phyloP scores from a whole-genome alignment of 1,140 invertebrate genomes.

The Ooceraea biroi region DNA sequence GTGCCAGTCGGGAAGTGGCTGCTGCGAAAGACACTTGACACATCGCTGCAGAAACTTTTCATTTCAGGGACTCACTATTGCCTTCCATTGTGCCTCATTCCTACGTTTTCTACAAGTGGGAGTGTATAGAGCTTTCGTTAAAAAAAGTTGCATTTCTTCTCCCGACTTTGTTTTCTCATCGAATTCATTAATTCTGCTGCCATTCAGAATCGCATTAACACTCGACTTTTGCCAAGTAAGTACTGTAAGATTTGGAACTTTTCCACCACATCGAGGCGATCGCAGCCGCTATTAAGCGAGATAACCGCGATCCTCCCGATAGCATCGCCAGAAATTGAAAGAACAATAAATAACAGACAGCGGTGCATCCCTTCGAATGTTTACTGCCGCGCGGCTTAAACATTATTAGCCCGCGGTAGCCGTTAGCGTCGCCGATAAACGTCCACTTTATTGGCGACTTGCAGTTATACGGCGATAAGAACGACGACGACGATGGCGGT shows the following conservation, averaged over 20 bases:
- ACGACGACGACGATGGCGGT: not conserved
- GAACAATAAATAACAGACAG: constrained; percentile 3
- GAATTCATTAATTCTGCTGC: too few species aligned
- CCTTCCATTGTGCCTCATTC: not conserved
- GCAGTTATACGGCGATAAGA: constrained; percentile 26
- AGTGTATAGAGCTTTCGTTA: too few species aligned
- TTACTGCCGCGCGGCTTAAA: constrained; percentile 31
- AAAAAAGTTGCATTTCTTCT: too few species aligned
- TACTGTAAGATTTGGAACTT: not conserved
- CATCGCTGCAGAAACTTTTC: not conserved
- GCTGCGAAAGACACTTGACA: not conserved
- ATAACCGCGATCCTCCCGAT: not conserved
- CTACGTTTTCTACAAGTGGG: too few species aligned
- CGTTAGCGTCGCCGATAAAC: constrained; percentile 30
- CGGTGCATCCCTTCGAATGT: constrained; percentile 16
- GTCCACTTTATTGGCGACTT: constrained; percentile 28
- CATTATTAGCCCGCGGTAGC: constrained; percentile 17
- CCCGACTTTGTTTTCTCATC: too few species aligned
- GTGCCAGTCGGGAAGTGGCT: not conserved
- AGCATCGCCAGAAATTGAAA: constrained; percentile 3
- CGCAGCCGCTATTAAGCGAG: not conserved
- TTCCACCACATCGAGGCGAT: not conserved
- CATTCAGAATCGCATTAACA: too few species aligned
- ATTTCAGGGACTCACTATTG: too few species aligned
- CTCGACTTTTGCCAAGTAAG: too few species aligned